Evolutionary conservation across 2,888 invertebrate species (phyloP).

Genomic region (Tipula confusa): DNA sequence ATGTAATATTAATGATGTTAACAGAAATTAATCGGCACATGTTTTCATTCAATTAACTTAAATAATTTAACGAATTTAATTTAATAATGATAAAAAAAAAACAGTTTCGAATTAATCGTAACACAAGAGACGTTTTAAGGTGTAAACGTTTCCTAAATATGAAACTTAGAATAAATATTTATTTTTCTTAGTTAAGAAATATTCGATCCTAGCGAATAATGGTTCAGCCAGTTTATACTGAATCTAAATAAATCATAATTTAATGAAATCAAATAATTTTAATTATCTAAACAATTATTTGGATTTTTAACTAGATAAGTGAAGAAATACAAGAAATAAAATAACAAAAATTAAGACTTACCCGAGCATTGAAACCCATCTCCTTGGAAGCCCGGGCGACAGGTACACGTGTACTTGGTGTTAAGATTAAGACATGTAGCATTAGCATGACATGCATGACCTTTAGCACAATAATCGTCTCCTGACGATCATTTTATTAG

Average conservation of each 20-base stretch:
- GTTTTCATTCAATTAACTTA: too few species aligned
- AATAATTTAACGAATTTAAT: too few species aligned
- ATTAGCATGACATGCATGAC: slow-evolving; percentile 84
- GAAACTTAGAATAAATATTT: too few species aligned
- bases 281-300: background rate
- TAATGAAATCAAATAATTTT: background rate
- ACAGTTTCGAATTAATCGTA: too few species aligned
- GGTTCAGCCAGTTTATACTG: background rate
- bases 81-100: too few species aligned
- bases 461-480: slow-evolving; percentile 78
- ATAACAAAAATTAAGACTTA: slow-evolving; percentile 46
- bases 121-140: too few species aligned
- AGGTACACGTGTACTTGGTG: slow-evolving; percentile 86
- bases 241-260: too few species aligned
- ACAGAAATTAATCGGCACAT: too few species aligned
- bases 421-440: slow-evolving; percentile 88
- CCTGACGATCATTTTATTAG: slow-evolving; percentile 32
- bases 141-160: too few species aligned
- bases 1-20: too few species aligned
- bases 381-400: slow-evolving; percentile 84
- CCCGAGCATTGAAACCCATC: slow-evolving; percentile 76
- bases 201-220: background rate
- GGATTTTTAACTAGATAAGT: background rate
- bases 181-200: too few species aligned
- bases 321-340: background rate